Evolutionary conservation across 2,888 invertebrate species (phyloP), one percentile per base, ranked within the genome.

Genomic region (Cheiracanthium punctorium): DNA sequence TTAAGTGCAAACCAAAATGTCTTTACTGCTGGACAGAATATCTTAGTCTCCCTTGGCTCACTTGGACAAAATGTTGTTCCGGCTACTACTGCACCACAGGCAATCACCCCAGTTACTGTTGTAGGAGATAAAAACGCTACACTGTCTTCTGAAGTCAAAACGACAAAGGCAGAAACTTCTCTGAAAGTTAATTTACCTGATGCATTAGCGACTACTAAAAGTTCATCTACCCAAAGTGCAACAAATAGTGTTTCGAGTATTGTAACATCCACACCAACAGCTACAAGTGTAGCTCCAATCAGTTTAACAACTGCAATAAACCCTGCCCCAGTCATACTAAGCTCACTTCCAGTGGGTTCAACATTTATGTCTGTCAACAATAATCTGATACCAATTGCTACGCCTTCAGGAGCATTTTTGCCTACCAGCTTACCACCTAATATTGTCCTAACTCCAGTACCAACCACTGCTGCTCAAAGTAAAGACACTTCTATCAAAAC

Each of bases 301-400:
- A 64, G 30, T 64, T 37, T 37, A 17, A 29, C 58, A 7, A 32
- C 28, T n/a, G 24, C 5, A 4, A 24, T 58, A 17, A 58, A 58
- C 30, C 29, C 7, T 67, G 17, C 67, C 30, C 67, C 30, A 5
- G 32, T 67, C 17, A 32, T 67, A 67, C 17, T 67, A 17, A 32
- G 67, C n/a, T 32, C 30, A 32, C 30, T 67, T 14, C 75, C 76
- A 7, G 17, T 65, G 2, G 75, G 75, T 43, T 41, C 41, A 30
- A 32, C 82, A 24, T 82, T 65, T 28, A 76, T 82, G 71, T 65
- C 64, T 5, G 64, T 82, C 8, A 71, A 76, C 30, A 82, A 82
- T 30, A 82, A 64, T 20, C 71, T 82, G 29, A 72, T 82, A 64
- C 82, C 82, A 43, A 65, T 82, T 33, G 71, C 41, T 20, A 65